A percentile compares a stretch with the other conserved stretches of the same genome.
phyloP scores from a whole-genome alignment of 2,113 vertebrate genomes.

The Athene noctua region DNA sequence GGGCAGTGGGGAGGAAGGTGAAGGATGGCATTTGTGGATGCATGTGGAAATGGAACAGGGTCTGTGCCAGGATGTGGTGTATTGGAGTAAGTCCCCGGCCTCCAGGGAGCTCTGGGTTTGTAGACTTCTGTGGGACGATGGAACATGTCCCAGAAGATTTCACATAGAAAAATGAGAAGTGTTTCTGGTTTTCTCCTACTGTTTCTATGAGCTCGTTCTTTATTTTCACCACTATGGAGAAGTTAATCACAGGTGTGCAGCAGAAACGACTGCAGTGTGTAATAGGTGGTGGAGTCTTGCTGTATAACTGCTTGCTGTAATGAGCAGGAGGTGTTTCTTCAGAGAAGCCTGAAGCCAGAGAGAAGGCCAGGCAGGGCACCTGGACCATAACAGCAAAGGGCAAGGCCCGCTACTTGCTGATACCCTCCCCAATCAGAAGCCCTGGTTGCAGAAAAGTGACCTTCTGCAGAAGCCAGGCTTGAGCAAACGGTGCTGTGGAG shows the following conservation, averaged over 20 bases:
- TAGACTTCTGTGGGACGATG: background rate
- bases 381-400: background rate
- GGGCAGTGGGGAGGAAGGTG: background rate
- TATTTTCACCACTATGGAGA: background rate
- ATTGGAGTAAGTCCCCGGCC: background rate
- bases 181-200: background rate
- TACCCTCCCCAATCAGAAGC: background rate
- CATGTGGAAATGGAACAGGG: background rate
- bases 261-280: background rate
- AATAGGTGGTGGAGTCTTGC: background rate
- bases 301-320: background rate
- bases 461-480: background rate
- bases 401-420: background rate
- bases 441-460: background rate
- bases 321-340: background rate
- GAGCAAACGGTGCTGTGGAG: background rate
- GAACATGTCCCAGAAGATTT: background rate
- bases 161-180: background rate
- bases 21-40: background rate
- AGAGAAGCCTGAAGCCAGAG: background rate
- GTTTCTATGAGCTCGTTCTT: background rate
- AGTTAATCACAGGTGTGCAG: background rate
- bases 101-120: background rate
- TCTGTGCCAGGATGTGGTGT: rapidly evolving
- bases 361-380: background rate